phyloP scores from a whole-genome alignment of 1,140 invertebrate species.

The Rhynchophorus ferrugineus region DNA sequence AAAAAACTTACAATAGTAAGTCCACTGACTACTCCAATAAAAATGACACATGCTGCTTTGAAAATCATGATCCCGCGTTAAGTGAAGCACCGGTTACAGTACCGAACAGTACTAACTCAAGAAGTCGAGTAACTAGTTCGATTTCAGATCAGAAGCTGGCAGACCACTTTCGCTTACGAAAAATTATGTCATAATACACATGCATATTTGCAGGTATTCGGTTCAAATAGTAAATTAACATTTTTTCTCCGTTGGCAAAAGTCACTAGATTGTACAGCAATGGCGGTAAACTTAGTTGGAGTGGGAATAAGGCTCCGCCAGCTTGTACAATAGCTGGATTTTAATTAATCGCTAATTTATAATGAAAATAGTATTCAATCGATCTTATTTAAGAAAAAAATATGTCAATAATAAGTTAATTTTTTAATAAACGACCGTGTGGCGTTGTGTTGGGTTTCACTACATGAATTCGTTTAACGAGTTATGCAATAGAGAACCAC shows the following conservation, averaged over 20 bases:
- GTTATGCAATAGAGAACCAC: neutral
- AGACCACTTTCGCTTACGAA: slow-evolving; percentile 12
- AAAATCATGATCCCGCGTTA: slow-evolving; percentile 1
- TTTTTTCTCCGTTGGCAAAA: too few relatives aligned
- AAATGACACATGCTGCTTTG: neutral
- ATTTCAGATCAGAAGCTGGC: slow-evolving; percentile 8
- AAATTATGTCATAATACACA: slow-evolving; percentile 6
- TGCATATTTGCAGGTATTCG: slow-evolving; percentile 1
- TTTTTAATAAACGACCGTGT: too few relatives aligned
- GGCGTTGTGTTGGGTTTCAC: too few relatives aligned
- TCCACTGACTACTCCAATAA: slow-evolving; percentile 4
- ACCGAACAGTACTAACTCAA: slow-evolving; percentile 10
- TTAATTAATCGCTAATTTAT: too few relatives aligned
- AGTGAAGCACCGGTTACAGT: neutral
- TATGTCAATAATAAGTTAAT: too few relatives aligned
- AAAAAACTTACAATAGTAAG: slow-evolving; percentile 17
- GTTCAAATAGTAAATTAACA: neutral
- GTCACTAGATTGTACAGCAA: too few relatives aligned
- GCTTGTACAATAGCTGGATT: too few relatives aligned
- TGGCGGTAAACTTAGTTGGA: too few relatives aligned
- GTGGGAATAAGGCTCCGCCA: too few relatives aligned
- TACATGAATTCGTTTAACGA: neutral
- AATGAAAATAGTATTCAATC: too few relatives aligned
- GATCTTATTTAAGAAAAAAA: too few relatives aligned
- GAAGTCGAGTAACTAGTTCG: slow-evolving; percentile 5